Percentiles rank a stretch among this genome's conserved stretches.
These are phyloP conservation scores for Microdon myrmicae DNA, from an alignment of 2,888 invertebrate species.

Conservation along the genomic window DNA sequence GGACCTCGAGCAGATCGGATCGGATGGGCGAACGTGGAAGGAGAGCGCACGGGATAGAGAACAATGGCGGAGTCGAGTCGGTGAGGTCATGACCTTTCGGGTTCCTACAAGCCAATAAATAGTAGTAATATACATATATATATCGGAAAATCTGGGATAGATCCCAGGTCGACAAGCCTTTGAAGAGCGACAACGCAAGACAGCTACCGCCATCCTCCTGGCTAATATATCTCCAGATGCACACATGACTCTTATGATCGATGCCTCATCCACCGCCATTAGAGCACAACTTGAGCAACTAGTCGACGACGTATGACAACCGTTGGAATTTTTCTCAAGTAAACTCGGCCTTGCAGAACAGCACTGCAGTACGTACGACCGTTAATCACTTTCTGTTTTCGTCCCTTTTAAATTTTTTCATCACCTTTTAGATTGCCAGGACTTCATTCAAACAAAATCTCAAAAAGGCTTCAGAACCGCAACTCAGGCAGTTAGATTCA, in stretches of 20 bases:
- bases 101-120: too few relatives aligned
- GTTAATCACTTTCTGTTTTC: constrained; percentile 55
- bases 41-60: too few relatives aligned
- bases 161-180: constrained; percentile 4
- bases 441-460: background rate
- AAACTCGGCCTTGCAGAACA: constrained; percentile 58
- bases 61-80: too few relatives aligned
- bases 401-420: background rate
- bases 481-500: too few relatives aligned
- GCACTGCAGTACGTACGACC: constrained; percentile 62
- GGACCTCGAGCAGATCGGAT: too few relatives aligned
- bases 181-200: constrained; percentile 11
- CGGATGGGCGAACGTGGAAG: too few relatives aligned
- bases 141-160: constrained; percentile 2
- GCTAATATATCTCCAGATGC: too few relatives aligned
- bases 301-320: constrained; percentile 55
- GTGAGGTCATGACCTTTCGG: too few relatives aligned
- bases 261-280: constrained; percentile 16
- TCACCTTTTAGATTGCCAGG: background rate
- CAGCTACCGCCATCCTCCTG: constrained; percentile 8
- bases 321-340: constrained; percentile 62
- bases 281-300: constrained; percentile 51
- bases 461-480: background rate
- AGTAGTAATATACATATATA: too few relatives aligned
- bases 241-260: constrained; percentile 14